phyloP scores from a whole-genome alignment of 2,113 vertebrate genomes.

The Parotia lawesii region DNA sequence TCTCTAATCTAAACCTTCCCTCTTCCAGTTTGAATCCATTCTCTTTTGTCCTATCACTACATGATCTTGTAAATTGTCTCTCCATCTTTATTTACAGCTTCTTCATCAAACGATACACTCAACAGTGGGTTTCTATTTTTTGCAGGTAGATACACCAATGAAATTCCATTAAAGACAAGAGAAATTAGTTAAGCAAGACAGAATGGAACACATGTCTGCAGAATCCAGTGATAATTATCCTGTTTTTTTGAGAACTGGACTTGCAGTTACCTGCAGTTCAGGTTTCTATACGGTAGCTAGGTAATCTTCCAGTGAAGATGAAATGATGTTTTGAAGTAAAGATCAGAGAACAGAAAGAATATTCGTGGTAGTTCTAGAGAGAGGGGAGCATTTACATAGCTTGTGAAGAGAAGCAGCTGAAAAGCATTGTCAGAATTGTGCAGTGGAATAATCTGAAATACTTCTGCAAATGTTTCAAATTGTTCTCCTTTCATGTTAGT shows the following conservation, averaged over 20 bases:
- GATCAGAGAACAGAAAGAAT: neutral
- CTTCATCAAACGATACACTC: neutral
- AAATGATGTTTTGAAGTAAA: neutral
- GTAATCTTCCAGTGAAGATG: neutral
- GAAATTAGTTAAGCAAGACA: neutral
- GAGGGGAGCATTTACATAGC: accelerated
- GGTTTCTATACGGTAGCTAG: neutral
- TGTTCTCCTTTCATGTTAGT: neutral
- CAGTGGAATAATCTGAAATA: neutral
- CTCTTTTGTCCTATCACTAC: neutral
- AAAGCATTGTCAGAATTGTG: neutral
- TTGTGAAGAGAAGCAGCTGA: neutral
- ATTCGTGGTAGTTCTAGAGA: neutral
- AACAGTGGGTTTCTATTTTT: neutral
- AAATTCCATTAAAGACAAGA: neutral
- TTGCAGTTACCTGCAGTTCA: neutral
- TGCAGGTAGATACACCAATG: neutral
- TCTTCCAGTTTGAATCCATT: neutral
- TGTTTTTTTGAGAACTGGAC: neutral
- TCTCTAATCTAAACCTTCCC: neutral
- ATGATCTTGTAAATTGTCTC: neutral
- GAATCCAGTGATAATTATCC: neutral
- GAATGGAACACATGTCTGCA: neutral
- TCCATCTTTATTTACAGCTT: neutral
- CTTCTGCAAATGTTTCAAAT: neutral